Conservation (phyloP, 92 coral and sea anemone species). For the Epizoanthus rinbou region DNA sequence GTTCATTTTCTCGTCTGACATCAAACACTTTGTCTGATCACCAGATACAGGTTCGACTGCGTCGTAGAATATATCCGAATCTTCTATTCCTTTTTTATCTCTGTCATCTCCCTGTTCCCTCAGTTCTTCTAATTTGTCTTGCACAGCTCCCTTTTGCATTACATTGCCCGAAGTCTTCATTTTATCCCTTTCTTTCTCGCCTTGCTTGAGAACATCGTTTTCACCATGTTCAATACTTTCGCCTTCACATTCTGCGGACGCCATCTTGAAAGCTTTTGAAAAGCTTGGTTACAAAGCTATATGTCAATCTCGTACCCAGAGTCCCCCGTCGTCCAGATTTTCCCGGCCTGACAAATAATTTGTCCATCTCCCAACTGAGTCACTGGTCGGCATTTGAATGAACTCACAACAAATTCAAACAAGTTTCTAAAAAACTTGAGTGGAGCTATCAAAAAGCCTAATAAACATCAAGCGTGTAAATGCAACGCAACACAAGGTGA, state of each 20-base stretch:
- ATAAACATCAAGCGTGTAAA: too few relatives aligned
- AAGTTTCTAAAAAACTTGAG: too few relatives aligned
- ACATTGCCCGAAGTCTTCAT: not conserved
- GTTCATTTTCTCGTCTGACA: conserved; percentile 16
- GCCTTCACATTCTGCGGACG: not conserved
- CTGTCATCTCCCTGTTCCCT: not conserved
- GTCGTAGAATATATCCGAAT: not conserved
- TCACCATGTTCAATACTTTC: not conserved
- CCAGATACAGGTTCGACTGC: too few relatives aligned
- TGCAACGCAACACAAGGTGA: too few relatives aligned
- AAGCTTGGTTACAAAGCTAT: conserved; percentile 18
- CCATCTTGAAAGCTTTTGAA: conserved; percentile 6
- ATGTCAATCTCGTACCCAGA: not conserved
- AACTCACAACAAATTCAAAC: too few relatives aligned
- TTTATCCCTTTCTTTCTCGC: not conserved
- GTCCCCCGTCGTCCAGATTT: too few relatives aligned
- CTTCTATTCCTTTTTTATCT: not conserved
- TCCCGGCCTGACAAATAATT: too few relatives aligned
- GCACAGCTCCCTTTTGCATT: not conserved
- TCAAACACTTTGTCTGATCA: too few relatives aligned
- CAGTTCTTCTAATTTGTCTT: not conserved
- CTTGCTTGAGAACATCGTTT: conserved; percentile 1
- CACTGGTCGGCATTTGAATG: too few relatives aligned
- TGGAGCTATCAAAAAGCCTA: too few relatives aligned
- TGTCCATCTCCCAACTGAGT: too few relatives aligned